Percentiles rank a stretch among this genome's conserved stretches.
phyloP scores from a whole-genome alignment of 2,888 invertebrate genomes.

The Ecdyonurus torrentis region DNA sequence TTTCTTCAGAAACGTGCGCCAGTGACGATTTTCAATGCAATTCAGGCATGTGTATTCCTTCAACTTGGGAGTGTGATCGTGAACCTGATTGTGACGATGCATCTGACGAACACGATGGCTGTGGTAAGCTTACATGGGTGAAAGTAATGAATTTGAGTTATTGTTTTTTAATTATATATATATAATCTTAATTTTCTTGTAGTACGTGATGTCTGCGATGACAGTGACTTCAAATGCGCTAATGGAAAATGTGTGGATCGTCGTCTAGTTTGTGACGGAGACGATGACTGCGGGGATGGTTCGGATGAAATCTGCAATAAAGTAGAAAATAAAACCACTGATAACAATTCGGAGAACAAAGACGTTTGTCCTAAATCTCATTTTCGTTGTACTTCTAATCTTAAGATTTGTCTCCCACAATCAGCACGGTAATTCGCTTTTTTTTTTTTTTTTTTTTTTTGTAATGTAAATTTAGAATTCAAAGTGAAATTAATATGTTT shows the following conservation, averaged over 20 bases:
- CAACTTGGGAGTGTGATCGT: constrained; percentile 27
- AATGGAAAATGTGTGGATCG: constrained; percentile 12
- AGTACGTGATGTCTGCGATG: constrained; percentile 11
- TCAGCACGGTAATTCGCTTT: constrained; percentile 35
- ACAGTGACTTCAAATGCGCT: constrained; percentile 9
- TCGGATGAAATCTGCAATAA: constrained; percentile 23
- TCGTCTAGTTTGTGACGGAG: constrained; percentile 16
- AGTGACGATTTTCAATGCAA: constrained; percentile 21
- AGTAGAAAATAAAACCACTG: background rate
- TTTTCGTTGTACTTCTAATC: constrained; percentile 7
- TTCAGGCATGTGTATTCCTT: constrained; percentile 25
- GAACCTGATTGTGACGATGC: constrained; percentile 22
- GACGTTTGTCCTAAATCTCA: constrained; percentile 7
- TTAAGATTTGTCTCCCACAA: constrained; percentile 29
- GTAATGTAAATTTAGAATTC: too few species aligned
- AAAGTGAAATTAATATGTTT: too few species aligned
- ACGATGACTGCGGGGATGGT: constrained; percentile 22
- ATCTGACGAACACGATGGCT: constrained; percentile 32
- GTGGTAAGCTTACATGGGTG: constrained; percentile 14
- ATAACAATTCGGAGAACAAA: background rate
- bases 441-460: too few species aligned
- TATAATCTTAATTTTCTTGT: too few species aligned
- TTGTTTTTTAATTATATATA: background rate
- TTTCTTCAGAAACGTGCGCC: constrained; percentile 16
- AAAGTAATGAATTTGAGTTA: background rate